Base-by-base conservation (phyloP, 2,888 invertebrate species). In the Itoplectis maculator region DNA sequence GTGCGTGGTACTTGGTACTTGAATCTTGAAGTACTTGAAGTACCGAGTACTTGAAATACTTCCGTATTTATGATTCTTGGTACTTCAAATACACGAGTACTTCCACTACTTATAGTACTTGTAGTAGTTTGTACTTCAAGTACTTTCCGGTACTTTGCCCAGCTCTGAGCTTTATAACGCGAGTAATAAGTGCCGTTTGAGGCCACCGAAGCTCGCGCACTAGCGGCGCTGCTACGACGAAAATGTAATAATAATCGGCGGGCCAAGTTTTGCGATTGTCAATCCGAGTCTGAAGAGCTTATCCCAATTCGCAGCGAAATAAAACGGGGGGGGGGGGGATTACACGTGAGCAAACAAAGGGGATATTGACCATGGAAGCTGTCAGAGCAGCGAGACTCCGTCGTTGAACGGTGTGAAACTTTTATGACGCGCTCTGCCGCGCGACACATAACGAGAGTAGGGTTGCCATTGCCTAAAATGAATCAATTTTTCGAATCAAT, bases 121-220 rank as follows among this genome's bases (percentile, higher is more conserved):
- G n/a, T n/a, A n/a, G n/a, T n/a, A n/a, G n/a, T n/a, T n/a, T n/a
- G n/a, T n/a, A n/a, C n/a, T n/a, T n/a, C n/a, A n/a, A n/a, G n/a
- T n/a, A n/a, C n/a, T n/a, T n/a, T n/a, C n/a, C n/a, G n/a, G n/a
- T n/a, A n/a, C n/a, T n/a, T n/a, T n/a, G n/a, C n/a, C n/a, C n/a
- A n/a, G 20, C 69, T 40, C 47, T 20, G 63, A 42, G 49, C 3
- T 37, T n/a, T 40, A 49, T 75, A 66, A 66, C 63, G 35, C 20
- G 35, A 66, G 56, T 66, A 72, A 79, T 66, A 49, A 66, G 75
- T 47, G 35, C 66, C 56, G 65, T 74, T 74, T 40, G 23, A 20
- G 20, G 40, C n/a, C 29, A 51, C 54, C 23, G 65, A n/a, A 74
- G 23, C 49, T 61, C 18, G 18, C 37, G n/a, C n/a, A n/a, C n/a